These are phyloP conservation scores for Galbula dea DNA, from an alignment of 2,113 vertebrate genomes.

Conservation along the genomic window DNA sequence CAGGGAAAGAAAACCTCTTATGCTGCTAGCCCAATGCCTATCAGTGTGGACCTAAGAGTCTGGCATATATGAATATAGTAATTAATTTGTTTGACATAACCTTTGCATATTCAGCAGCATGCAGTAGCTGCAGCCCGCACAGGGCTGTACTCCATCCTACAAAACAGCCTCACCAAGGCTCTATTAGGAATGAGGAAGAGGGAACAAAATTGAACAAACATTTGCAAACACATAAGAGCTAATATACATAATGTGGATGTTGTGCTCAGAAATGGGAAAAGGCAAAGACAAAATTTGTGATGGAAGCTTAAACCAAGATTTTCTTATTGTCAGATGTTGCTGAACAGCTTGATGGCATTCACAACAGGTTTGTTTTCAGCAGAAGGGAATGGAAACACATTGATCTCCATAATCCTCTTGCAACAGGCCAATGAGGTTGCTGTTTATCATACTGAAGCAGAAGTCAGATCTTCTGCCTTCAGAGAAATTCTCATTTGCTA, in stretches of 20 bases:
- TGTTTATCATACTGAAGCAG: neutral
- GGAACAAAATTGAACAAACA: neutral
- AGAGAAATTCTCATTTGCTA: neutral
- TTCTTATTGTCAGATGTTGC: neutral
- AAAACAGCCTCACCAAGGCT: neutral
- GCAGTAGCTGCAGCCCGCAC: neutral
- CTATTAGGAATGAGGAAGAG: neutral
- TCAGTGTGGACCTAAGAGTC: neutral
- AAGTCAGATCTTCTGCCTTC: neutral
- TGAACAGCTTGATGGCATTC: neutral
- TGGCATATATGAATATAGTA: neutral
- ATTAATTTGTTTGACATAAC: neutral
- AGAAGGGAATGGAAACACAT: neutral
- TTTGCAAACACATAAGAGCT: neutral
- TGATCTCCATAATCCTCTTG: neutral
- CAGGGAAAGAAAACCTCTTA: neutral
- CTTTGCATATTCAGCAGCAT: neutral
- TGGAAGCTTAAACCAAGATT: neutral
- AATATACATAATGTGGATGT: neutral
- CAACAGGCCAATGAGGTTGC: neutral
- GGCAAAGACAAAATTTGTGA: neutral
- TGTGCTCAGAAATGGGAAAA: neutral
- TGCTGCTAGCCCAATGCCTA: neutral
- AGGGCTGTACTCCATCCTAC: neutral
- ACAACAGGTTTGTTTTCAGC: rapidly evolving